phyloP scores from a whole-genome alignment of 2,797 vertebrate genomes.

The Pseudotriccus pelzelni region DNA sequence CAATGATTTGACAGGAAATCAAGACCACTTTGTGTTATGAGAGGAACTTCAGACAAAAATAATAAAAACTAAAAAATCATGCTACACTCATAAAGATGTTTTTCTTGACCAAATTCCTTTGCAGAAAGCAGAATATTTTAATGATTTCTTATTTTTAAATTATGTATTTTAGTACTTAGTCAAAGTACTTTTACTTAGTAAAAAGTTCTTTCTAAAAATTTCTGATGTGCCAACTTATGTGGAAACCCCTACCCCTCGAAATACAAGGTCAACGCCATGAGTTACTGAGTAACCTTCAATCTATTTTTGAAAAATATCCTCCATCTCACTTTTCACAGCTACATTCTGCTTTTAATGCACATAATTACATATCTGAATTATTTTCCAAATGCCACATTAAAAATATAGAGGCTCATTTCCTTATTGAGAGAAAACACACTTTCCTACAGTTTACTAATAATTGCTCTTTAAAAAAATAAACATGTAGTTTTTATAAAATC shows the following conservation, averaged over 20 bases:
- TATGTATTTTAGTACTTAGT: background rate
- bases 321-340: background rate
- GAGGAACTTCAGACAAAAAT: background rate
- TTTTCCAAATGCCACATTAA: background rate
- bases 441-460: background rate
- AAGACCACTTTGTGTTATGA: background rate
- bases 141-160: background rate
- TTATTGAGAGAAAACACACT: background rate
- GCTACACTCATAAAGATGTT: background rate
- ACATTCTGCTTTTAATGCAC: background rate
- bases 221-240: background rate
- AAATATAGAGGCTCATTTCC: background rate
- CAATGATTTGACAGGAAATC: background rate
- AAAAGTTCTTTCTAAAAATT: background rate
- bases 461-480: background rate
- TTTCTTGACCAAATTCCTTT: background rate
- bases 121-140: background rate
- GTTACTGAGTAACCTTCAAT: background rate
- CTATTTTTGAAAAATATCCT: background rate
- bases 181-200: background rate
- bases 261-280: background rate
- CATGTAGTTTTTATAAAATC: background rate
- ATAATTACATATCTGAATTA: background rate
- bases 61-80: background rate
- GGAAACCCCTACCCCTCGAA: background rate